A percentile compares a stretch with the other conserved stretches of the same genome.
Evolutionary conservation across 2,113 vertebrate species (phyloP).

Genomic region (Podarcis raffonei): DNA sequence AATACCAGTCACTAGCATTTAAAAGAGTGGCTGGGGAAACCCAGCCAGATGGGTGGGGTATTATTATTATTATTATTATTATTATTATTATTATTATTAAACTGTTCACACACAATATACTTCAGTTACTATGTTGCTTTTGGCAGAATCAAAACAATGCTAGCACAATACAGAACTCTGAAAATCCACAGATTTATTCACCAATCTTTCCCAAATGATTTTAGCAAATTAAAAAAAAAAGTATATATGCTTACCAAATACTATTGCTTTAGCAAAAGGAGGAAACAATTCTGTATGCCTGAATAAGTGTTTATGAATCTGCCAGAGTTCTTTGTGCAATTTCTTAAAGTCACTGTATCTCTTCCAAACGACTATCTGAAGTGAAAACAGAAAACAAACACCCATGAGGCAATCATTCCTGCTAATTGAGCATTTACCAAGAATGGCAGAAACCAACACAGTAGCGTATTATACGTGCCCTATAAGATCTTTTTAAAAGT

Average conservation of each 20-base stretch:
- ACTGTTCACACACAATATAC: neutral
- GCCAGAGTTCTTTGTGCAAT: constrained; percentile 94
- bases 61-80: no score
- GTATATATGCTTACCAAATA: constrained; percentile 88
- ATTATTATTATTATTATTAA: no score
- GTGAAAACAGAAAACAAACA: constrained; percentile 51
- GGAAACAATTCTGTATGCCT: constrained; percentile 94
- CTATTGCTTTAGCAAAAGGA: constrained; percentile 94
- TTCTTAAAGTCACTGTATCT: constrained; percentile 98
- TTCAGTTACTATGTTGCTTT: neutral
- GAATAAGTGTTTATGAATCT: constrained; percentile 91
- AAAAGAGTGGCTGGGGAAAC: neutral
- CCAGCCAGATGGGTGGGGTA: no score
- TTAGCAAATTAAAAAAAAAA: constrained; percentile 49
- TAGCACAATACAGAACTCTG: neutral
- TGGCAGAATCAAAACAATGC: constrained; percentile 16
- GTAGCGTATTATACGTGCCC: neutral
- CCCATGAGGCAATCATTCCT: constrained; percentile 38
- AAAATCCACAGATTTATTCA: constrained; percentile 12
- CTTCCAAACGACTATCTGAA: constrained; percentile 96
- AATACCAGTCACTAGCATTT: neutral
- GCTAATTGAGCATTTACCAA: constrained; percentile 11
- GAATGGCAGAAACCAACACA: constrained; percentile 10
- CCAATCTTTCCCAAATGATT: neutral
- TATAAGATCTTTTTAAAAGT: neutral